phyloP scores from a whole-genome alignment of 2,797 vertebrate genomes.

The Bradypus variegatus region DNA sequence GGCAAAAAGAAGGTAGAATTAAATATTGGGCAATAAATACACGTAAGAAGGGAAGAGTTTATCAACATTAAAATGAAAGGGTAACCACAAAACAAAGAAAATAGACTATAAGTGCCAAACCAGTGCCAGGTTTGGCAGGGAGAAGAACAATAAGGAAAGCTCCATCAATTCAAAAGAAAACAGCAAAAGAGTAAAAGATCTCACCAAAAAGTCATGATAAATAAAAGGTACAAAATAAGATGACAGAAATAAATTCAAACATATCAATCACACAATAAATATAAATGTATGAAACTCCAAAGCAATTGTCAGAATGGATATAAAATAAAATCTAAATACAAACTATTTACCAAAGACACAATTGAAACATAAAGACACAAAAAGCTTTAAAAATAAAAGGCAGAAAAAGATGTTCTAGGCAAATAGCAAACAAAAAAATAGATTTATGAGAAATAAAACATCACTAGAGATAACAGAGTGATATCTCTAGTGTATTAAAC shows the following conservation, averaged over 20 bases:
- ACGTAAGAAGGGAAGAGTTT: not conserved
- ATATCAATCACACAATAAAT: conserved; percentile 43
- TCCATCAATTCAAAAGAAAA: not conserved
- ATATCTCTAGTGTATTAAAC: not conserved
- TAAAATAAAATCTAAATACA: conserved; percentile 10
- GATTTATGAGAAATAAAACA: not conserved
- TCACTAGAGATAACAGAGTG: not conserved
- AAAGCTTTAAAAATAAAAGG: conserved; percentile 25
- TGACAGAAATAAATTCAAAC: conserved; percentile 12
- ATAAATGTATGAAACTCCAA: conserved; percentile 44
- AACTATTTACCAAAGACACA: conserved; percentile 43
- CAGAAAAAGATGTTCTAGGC: conserved; percentile 26
- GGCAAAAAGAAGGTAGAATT: not conserved
- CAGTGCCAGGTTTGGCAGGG: not conserved
- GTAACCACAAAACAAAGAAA: conserved; percentile 41
- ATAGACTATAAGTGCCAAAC: conserved; percentile 32
- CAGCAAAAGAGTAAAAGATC: conserved; percentile 25
- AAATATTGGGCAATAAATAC: not conserved
- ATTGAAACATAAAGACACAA: conserved; percentile 28
- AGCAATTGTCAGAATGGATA: conserved; percentile 10
- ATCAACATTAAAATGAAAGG: conserved; percentile 40
- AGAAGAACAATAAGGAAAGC: conserved; percentile 22
- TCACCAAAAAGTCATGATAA: not conserved
- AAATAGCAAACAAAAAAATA: conserved; percentile 21
- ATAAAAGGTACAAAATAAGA: not conserved